Evolutionary conservation across 2,888 invertebrate genomes (phyloP).

Genomic region (Steromphala cineraria): DNA sequence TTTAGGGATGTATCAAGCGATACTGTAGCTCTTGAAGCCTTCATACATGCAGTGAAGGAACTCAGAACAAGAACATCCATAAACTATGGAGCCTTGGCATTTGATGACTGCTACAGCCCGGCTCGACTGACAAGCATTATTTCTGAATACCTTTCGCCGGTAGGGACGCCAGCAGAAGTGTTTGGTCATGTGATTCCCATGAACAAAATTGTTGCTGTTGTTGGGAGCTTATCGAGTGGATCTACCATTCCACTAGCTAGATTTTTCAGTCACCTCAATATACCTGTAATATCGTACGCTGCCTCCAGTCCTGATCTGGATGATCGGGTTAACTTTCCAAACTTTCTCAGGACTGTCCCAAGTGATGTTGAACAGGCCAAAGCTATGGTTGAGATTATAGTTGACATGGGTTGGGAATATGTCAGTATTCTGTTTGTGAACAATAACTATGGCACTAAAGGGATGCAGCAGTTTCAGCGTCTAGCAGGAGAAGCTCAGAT

Average conservation of each 20-base stretch:
- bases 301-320: slow-evolving; percentile 64
- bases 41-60: slow-evolving; percentile 51
- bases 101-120: slow-evolving; percentile 68
- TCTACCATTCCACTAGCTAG: slow-evolving; percentile 57
- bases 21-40: slow-evolving; percentile 59
- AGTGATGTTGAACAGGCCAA: slow-evolving; percentile 65
- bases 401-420: slow-evolving; percentile 60
- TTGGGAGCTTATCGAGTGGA: slow-evolving; percentile 77
- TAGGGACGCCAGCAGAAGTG: slow-evolving; percentile 36
- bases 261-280: slow-evolving; percentile 53
- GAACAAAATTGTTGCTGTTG: slow-evolving; percentile 74
- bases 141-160: slow-evolving; percentile 34
- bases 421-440: slow-evolving; percentile 63
- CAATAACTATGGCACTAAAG: slow-evolving; percentile 68
- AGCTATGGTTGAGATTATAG: slow-evolving; percentile 59
- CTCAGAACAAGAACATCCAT: slow-evolving; percentile 44
- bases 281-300: slow-evolving; percentile 63
- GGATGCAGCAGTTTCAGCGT: slow-evolving; percentile 52
- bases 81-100: slow-evolving; percentile 62
- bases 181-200: slow-evolving; percentile 48
- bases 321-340: slow-evolving; percentile 63
- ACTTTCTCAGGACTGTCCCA: slow-evolving; percentile 68
- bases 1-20: slow-evolving; percentile 56
- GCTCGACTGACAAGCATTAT: slow-evolving; percentile 38
- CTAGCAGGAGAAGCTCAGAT: slow-evolving; percentile 50